Percentiles rank a stretch among this genome's conserved stretches.
These are phyloP conservation scores for Macrostomum cliftonense DNA, from an alignment of 2,888 invertebrate genomes.

Conservation along the genomic window DNA sequence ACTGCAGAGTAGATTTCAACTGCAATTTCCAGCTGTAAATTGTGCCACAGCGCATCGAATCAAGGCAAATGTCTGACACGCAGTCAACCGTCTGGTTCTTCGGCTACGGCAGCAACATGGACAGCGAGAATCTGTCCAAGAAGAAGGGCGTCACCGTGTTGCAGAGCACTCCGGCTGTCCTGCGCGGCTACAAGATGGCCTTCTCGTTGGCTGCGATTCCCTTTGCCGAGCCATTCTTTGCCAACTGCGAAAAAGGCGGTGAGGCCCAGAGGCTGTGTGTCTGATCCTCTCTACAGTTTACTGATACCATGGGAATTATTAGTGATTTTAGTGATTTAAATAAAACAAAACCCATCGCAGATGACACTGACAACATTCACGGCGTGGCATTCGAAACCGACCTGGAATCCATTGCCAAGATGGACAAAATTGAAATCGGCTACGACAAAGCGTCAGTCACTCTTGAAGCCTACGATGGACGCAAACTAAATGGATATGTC, in stretches of 20 bases:
- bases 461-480: conserved; percentile 1
- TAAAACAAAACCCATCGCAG: too few relatives aligned
- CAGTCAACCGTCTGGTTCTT: conserved; percentile 2
- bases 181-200: conserved; percentile 1
- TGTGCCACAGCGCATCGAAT: too few relatives aligned
- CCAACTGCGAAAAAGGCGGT: background rate
- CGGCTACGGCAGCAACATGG: conserved; percentile 6
- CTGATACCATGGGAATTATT: too few relatives aligned
- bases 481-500: conserved; percentile 1
- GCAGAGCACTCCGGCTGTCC: background rate
- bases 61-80: background rate
- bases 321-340: too few relatives aligned
- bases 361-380: background rate
- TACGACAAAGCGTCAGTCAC: conserved; percentile 1
- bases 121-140: background rate
- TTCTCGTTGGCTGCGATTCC: background rate
- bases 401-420: conserved; percentile 1
- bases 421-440: conserved; percentile 2
- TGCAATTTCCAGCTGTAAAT: too few relatives aligned
- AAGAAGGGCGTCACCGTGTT: conserved; percentile 2
- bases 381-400: conserved; percentile 2
- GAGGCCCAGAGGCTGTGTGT: too few relatives aligned
- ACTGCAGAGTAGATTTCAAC: too few relatives aligned
- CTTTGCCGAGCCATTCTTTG: conserved; percentile 1
- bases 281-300: too few relatives aligned